phyloP scores from a whole-genome alignment of 2,888 invertebrate genomes.

The Chesias legatella region DNA sequence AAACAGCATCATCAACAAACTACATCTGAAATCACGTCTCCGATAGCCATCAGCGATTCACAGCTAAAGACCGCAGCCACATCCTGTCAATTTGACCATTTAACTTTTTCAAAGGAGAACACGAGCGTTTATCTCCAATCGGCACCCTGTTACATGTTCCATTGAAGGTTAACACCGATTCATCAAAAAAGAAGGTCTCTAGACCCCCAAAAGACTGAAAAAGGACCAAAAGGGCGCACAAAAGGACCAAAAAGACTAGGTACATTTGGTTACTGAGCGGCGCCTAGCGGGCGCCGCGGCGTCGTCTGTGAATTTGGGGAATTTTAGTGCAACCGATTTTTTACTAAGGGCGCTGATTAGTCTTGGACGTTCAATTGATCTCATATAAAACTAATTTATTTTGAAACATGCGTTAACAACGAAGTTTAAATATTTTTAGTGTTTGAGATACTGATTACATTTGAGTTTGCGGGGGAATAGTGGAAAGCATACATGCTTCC shows the following conservation, averaged over 20 bases:
- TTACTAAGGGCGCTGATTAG: neutral
- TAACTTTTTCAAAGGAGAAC: conserved; percentile 42
- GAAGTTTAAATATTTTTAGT: too few relatives aligned
- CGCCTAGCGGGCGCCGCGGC: conserved; percentile 74
- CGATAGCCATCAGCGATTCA: conserved; percentile 58
- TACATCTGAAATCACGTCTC: conserved; percentile 43
- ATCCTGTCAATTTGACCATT: conserved; percentile 71
- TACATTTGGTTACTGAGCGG: conserved; percentile 74
- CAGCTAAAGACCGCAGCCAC: conserved; percentile 47
- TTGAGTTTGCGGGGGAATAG: too few relatives aligned
- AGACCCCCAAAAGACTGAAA: conserved; percentile 79
- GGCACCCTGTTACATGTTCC: conserved; percentile 77
- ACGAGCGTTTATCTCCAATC: conserved; percentile 71
- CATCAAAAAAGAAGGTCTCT: conserved; percentile 72
- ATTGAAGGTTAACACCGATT: conserved; percentile 79
- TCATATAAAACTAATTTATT: too few relatives aligned
- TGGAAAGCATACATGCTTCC: too few relatives aligned
- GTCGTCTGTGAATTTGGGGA: conserved; percentile 70
- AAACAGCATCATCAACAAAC: conserved; percentile 32
- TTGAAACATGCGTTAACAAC: too few relatives aligned
- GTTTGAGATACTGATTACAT: too few relatives aligned
- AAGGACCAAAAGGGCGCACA: conserved; percentile 47
- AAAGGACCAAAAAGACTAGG: conserved; percentile 59
- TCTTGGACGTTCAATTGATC: too few relatives aligned
- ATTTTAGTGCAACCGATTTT: conserved; percentile 51